Percentiles rank a stretch among this genome's conserved stretches.
Conservation (phyloP, 2,113 vertebrate species). For the Isichthys henryi region DNA sequence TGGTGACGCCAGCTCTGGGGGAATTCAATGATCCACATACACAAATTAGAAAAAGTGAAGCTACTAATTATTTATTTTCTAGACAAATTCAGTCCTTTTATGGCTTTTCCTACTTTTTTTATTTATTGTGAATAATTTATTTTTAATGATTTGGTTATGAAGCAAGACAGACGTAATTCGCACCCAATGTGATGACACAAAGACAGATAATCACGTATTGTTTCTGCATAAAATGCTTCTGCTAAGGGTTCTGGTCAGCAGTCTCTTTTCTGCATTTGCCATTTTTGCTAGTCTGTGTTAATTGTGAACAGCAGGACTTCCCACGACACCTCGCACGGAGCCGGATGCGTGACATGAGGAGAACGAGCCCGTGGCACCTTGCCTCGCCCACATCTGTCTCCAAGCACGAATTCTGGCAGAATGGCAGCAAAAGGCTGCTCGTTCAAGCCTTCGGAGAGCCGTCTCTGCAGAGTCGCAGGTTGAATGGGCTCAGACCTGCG, state of each 20-base stretch:
- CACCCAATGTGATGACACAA: neutral
- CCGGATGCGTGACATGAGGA: neutral
- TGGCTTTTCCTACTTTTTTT: neutral
- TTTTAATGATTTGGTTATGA: neutral
- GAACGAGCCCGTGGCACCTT: neutral
- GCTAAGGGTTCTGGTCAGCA: neutral
- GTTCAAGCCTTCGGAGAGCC: neutral
- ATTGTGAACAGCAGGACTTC: neutral
- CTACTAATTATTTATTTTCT: neutral
- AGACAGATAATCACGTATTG: neutral
- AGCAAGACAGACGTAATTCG: neutral
- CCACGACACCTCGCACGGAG: neutral
- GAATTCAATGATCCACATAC: neutral
- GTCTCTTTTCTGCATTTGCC: neutral
- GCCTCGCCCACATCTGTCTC: neutral
- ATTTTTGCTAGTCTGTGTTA: neutral
- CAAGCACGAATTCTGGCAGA: neutral
- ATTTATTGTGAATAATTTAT: neutral
- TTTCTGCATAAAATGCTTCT: neutral
- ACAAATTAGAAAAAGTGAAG: neutral
- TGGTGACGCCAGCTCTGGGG: neutral
- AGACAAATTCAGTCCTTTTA: neutral
- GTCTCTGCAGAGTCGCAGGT: neutral
- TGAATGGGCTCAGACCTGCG: neutral
- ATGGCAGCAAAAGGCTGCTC: neutral